Base-by-base conservation (phyloP, 2,888 invertebrate genomes). In the Tromatobia lineatoria region DNA sequence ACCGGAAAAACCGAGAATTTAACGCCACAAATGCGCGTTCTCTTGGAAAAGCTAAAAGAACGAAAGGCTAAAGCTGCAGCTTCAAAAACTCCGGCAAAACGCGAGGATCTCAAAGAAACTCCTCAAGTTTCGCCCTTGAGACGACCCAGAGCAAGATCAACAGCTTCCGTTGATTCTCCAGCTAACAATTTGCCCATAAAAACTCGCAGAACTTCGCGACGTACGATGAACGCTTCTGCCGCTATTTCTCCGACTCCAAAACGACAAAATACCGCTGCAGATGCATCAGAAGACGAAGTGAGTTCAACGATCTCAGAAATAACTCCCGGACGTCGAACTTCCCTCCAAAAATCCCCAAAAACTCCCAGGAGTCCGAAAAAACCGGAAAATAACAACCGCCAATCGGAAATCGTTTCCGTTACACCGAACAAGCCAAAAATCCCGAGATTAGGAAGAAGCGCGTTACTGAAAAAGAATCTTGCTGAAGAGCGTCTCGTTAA, bases 1-100 rank as follows among this genome's bases (percentile, higher is more conserved):
- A 10, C 11, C 10, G 20, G 2, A 8, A 25, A 54, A 13, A 18
- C 52, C 0, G 57, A 69, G 54, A 77, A 29, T 34, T 10, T 87
- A 75, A 91, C 91, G 0, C 89, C 90, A n/a, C 90, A 91, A 71
- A 91, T 91, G 91, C 79, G 75, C 66, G 77, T 78, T 15, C 15
- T 90, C 25, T 50, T 83, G 66, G 87, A 89, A 34, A 91, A 88
- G 6, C 67, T 89, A 20, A 57, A 25, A 25, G 61, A 77, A 0
- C 23, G 71, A 15, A 61, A 75, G 11, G 29, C 64, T 0, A 77
- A 85, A 13, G 42, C 2, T 10, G 47, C 11, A 10, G 3, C 64
- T 0, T 13, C 75, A 0, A 50, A 88, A 23, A 34, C 29, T 38
- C 3, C 74, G 0, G 34, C 73, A 10, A 80, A 66, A 52, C 66